Evolutionary conservation across 2,797 vertebrate genomes (phyloP).

Genomic region (Sternotherus odoratus): DNA sequence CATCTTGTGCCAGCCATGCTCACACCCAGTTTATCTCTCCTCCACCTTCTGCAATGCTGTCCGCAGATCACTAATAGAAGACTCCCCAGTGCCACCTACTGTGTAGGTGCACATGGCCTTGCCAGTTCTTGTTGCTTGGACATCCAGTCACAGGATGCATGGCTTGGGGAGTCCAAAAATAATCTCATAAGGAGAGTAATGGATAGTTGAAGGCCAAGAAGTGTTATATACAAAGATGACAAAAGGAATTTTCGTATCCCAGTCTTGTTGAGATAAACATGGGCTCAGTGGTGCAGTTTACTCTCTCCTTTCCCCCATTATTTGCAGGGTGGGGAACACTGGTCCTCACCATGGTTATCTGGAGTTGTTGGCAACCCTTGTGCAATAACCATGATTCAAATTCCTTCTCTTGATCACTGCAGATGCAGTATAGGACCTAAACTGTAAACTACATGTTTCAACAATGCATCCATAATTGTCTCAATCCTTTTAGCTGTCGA

Average conservation of each 20-base stretch:
- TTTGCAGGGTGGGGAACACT: too few species aligned
- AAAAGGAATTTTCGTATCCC: background rate
- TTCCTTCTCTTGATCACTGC: too few species aligned
- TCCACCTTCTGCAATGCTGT: background rate
- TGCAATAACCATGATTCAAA: too few species aligned
- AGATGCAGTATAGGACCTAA: too few species aligned
- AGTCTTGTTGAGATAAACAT: background rate
- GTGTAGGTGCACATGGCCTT: background rate
- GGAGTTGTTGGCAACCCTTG: too few species aligned
- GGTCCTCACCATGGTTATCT: too few species aligned
- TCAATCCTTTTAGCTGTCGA: too few species aligned
- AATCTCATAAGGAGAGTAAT: background rate
- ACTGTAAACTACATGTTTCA: too few species aligned
- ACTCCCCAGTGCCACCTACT: rapidly evolving
- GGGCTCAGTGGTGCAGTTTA: background rate
- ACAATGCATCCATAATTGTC: too few species aligned
- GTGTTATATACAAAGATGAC: background rate
- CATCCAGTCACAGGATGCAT: background rate
- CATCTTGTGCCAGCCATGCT: background rate
- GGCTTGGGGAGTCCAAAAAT: background rate
- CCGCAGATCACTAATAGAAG: background rate
- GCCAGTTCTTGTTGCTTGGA: background rate
- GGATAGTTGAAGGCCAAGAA: background rate
- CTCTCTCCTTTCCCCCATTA: background rate
- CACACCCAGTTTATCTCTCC: background rate